Evolutionary conservation across 2,888 invertebrate species (phyloP).

Genomic region (Lamellibrachia satsuma): DNA sequence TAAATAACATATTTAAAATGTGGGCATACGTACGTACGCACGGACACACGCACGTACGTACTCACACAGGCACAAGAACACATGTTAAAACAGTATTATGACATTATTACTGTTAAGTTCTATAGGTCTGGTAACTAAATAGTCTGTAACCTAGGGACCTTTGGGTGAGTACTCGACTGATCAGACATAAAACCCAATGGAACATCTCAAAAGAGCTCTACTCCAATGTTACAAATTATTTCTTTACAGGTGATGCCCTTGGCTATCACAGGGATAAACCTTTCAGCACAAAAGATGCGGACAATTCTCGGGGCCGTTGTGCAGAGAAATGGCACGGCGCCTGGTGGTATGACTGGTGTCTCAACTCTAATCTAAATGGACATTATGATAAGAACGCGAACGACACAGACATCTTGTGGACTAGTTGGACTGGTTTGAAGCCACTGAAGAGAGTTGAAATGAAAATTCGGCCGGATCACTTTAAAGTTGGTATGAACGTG

Average conservation of each 20-base stretch:
- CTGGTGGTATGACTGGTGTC: slow-evolving; percentile 26
- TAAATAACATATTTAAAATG: background rate
- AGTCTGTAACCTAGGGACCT: too few species aligned
- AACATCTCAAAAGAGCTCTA: too few species aligned
- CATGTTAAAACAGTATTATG: background rate
- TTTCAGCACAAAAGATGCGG: slow-evolving; percentile 19
- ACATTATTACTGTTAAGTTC: too few species aligned
- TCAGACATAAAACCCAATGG: too few species aligned
- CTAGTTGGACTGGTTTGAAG: background rate
- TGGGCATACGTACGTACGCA: background rate
- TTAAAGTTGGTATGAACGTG: background rate
- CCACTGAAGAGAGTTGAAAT: background rate
- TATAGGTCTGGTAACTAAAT: too few species aligned
- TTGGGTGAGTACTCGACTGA: too few species aligned
- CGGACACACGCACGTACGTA: background rate
- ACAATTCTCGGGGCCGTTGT: slow-evolving; percentile 1
- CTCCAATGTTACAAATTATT: background rate
- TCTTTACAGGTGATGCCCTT: slow-evolving; percentile 23
- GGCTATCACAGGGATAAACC: slow-evolving; percentile 21
- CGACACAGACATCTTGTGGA: background rate
- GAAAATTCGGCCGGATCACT: background rate
- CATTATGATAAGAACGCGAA: background rate
- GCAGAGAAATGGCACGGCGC: background rate
- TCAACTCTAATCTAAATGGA: slow-evolving; percentile 27
- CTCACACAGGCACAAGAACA: background rate